Evolutionary conservation across 2,113 vertebrate species (phyloP).

Genomic region (Petroica traversi): DNA sequence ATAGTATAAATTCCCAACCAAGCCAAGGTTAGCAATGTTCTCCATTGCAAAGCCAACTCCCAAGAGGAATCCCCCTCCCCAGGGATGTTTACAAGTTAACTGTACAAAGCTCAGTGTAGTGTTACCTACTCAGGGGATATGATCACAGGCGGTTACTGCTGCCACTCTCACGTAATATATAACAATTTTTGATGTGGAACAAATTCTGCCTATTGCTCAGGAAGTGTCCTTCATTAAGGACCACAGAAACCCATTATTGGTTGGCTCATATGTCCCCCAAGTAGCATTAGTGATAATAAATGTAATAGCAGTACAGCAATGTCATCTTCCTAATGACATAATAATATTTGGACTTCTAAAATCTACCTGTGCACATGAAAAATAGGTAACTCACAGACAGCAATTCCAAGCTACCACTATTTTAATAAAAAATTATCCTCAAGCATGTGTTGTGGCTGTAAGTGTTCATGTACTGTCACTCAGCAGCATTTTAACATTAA

Average conservation of each 20-base stretch:
- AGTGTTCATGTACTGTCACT: neutral
- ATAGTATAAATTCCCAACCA: neutral
- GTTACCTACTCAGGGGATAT: neutral
- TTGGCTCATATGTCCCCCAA: neutral
- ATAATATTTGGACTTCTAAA: neutral
- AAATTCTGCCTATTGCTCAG: neutral
- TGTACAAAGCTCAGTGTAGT: neutral
- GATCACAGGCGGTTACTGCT: neutral
- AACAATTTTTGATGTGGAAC: neutral
- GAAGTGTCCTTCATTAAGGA: neutral
- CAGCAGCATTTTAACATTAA: no score
- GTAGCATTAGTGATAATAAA: neutral
- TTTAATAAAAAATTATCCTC: neutral
- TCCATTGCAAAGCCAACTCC: rapidly evolving
- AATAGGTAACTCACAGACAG: neutral
- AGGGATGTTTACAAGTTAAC: neutral
- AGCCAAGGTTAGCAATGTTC: neutral
- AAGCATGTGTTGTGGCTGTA: neutral
- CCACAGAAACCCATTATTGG: neutral
- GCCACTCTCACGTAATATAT: neutral
- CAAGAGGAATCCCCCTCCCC: neutral
- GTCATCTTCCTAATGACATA: neutral
- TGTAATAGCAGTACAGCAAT: neutral
- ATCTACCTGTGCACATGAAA: neutral
- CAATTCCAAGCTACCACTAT: rapidly evolving